Evolutionary conservation across 2,888 invertebrate species (phyloP).

Genomic region (Acheta domesticus): DNA sequence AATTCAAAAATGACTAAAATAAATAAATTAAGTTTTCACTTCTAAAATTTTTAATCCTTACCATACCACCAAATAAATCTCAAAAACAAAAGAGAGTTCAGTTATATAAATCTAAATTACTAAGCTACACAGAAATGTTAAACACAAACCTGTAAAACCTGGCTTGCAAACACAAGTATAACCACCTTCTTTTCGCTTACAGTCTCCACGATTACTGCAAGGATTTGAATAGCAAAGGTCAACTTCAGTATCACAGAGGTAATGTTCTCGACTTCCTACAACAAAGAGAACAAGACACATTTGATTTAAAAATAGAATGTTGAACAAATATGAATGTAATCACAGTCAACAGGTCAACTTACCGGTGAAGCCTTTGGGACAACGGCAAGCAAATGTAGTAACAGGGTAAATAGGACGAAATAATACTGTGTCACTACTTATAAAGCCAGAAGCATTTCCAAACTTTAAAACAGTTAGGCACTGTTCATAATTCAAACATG

Average conservation of each 20-base stretch:
- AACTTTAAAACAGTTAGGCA: conserved; percentile 89
- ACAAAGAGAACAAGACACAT: conserved; percentile 29
- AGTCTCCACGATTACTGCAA: conserved; percentile 83
- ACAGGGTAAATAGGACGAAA: conserved; percentile 94
- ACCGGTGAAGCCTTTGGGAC: conserved; percentile 88
- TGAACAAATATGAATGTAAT: too few relatives aligned
- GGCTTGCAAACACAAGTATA: conserved; percentile 82
- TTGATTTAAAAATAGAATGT: neutral
- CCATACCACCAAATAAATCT: too few relatives aligned
- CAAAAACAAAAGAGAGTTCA: too few relatives aligned
- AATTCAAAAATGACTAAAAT: too few relatives aligned
- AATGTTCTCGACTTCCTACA: conserved; percentile 78
- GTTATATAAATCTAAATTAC: too few relatives aligned
- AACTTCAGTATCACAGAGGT: conserved; percentile 92
- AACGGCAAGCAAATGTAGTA: conserved; percentile 88
- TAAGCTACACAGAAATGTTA: too few relatives aligned
- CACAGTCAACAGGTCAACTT: conserved; percentile 35
- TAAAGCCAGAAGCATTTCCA: conserved; percentile 87
- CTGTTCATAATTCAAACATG: conserved; percentile 90
- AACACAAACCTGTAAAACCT: conserved; percentile 67
- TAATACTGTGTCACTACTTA: conserved; percentile 81
- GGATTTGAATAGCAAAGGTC: conserved; percentile 96
- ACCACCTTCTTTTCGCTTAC: conserved; percentile 81
- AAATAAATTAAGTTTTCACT: neutral
- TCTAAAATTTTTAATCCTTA: neutral